phyloP scores from a whole-genome alignment of 2,888 invertebrate species.

The Tinea pellionella region DNA sequence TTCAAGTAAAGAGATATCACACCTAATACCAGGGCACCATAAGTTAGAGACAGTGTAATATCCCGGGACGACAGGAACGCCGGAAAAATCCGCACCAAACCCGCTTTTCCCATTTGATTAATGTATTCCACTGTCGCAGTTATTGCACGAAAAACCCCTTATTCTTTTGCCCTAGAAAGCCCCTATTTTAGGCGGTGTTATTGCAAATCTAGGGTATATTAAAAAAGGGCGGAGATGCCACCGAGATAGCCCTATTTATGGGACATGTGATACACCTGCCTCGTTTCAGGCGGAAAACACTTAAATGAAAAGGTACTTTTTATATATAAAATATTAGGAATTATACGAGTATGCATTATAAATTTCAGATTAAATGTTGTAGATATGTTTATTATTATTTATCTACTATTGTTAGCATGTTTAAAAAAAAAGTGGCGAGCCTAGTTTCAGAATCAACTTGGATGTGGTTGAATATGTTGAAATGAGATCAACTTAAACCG shows the following conservation, averaged over 20 bases:
- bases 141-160: conserved; percentile 45
- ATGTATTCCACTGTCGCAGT: conserved; percentile 61
- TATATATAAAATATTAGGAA: no score
- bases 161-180: conserved; percentile 35
- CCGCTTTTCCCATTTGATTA: conserved; percentile 47
- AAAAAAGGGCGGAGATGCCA: conserved; percentile 42
- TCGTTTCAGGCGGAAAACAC: background rate
- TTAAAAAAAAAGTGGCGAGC: no score
- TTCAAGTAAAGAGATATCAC: conserved; percentile 29
- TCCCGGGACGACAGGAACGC: conserved; percentile 26
- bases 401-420: no score
- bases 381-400: no score
- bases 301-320: no score
- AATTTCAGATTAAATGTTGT: no score
- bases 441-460: no score
- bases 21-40: conserved; percentile 39
- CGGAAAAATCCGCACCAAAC: conserved; percentile 38
- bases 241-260: conserved; percentile 42
- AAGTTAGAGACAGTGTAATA: conserved; percentile 53
- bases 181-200: conserved; percentile 50
- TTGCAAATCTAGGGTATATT: conserved; percentile 66
- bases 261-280: conserved; percentile 42
- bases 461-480: no score
- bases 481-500: no score
- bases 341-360: no score